phyloP scores from a whole-genome alignment of 2,113 vertebrate genomes.

The Antigone vipio region DNA sequence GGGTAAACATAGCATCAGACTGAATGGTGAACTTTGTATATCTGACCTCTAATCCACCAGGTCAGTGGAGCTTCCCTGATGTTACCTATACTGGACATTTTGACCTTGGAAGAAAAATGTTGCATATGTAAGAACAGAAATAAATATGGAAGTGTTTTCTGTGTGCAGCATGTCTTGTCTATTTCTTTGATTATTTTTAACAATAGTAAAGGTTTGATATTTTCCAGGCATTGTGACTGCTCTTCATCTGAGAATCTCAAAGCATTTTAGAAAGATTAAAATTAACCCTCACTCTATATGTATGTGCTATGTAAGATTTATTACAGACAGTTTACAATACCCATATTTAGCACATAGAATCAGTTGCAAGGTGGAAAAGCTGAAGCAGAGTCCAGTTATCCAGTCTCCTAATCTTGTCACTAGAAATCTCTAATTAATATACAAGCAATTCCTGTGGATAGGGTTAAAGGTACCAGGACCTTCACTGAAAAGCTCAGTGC shows the following conservation, averaged over 20 bases:
- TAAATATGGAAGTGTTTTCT: not conserved
- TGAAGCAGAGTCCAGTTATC: not conserved
- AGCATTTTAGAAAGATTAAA: slow-evolving; percentile 36
- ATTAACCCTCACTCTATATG: not conserved
- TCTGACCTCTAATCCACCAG: not conserved
- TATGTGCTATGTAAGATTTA: not conserved
- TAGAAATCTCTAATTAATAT: not conserved
- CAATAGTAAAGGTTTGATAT: not conserved
- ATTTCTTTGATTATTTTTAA: slow-evolving; percentile 2
- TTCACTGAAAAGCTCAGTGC: not conserved
- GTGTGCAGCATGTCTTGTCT: not conserved
- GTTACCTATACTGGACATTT: not conserved
- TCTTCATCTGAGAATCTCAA: slow-evolving; percentile 17
- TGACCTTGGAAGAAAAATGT: not conserved
- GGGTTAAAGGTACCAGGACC: not conserved
- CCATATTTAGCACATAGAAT: not conserved
- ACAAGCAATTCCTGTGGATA: not conserved
- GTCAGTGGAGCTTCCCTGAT: not conserved
- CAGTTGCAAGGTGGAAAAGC: not conserved
- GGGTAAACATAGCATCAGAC: not conserved
- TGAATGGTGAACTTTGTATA: not conserved
- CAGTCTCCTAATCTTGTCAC: not conserved
- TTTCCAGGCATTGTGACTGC: slow-evolving; percentile 10
- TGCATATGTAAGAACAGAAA: not conserved
- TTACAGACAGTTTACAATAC: not conserved